These are phyloP conservation scores for Zygogramma bicolorata DNA, from an alignment of 2,888 invertebrate species.

Conservation along the genomic window DNA sequence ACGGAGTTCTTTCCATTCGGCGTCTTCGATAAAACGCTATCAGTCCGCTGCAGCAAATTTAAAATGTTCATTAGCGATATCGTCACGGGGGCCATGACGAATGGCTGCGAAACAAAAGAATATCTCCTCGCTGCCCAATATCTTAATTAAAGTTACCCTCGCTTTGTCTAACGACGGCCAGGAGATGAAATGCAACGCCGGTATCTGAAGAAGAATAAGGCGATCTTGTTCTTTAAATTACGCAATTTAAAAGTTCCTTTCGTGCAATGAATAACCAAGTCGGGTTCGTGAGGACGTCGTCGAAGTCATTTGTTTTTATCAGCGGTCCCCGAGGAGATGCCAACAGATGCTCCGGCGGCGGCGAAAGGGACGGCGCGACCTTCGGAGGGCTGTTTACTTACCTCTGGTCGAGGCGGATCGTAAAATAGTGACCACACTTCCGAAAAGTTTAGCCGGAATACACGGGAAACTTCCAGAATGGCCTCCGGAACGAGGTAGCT, in stretches of 20 bases:
- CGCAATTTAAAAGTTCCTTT: slow-evolving; percentile 68
- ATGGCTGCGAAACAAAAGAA: slow-evolving; percentile 67
- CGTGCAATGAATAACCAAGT: slow-evolving; percentile 68
- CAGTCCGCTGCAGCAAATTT: slow-evolving; percentile 60
- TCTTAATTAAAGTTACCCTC: slow-evolving; percentile 69
- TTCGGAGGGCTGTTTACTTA: slow-evolving; percentile 24
- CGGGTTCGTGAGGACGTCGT: slow-evolving; percentile 64
- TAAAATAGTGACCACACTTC: slow-evolving; percentile 39
- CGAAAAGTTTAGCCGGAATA: slow-evolving; percentile 24
- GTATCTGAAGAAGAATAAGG: slow-evolving; percentile 57
- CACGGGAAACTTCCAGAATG: slow-evolving; percentile 26
- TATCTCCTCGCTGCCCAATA: slow-evolving; percentile 66
- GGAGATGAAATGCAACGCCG: slow-evolving; percentile 62
- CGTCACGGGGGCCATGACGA: slow-evolving; percentile 62
- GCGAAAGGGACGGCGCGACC: slow-evolving; percentile 48
- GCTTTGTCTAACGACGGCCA: slow-evolving; percentile 60
- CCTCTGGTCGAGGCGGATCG: slow-evolving; percentile 25
- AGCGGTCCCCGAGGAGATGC: slow-evolving; percentile 58
- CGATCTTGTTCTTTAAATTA: slow-evolving; percentile 65
- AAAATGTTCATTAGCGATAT: slow-evolving; percentile 67
- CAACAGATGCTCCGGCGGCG: slow-evolving; percentile 56
- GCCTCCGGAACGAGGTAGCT: slow-evolving; percentile 17
- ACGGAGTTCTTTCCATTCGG: slow-evolving; percentile 43
- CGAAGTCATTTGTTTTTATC: slow-evolving; percentile 67
- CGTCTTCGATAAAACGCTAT: slow-evolving; percentile 57